Evolutionary conservation across 1,140 invertebrate species (phyloP).

Genomic region (Periplaneta americana): DNA sequence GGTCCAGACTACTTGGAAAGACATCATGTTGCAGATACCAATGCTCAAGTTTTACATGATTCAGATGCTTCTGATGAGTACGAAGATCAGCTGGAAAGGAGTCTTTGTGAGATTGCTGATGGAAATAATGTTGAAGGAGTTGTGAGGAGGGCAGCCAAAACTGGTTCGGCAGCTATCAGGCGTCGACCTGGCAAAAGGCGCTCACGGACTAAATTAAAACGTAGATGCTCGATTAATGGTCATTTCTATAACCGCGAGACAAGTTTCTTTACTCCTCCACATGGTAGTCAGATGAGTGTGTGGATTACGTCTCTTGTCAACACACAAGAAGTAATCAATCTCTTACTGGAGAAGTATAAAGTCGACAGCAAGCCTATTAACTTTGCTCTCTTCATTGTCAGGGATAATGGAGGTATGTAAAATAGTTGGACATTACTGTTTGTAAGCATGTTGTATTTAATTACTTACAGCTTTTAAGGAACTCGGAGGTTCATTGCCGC

Average conservation of each 20-base stretch:
- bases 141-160: constrained; percentile 15
- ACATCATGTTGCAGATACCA: constrained; percentile 25
- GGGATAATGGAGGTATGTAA: constrained; percentile 77
- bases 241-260: constrained; percentile 86
- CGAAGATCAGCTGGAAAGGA: not conserved
- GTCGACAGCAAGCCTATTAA: constrained; percentile 71
- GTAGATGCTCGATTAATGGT: constrained; percentile 81
- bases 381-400: constrained; percentile 76
- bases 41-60: not conserved
- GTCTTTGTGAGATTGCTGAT: not conserved
- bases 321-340: constrained; percentile 75
- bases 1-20: constrained; percentile 60
- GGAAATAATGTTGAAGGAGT: constrained; percentile 4
- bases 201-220: constrained; percentile 61
- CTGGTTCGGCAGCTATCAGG: constrained; percentile 61
- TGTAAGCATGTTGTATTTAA: too few species aligned
- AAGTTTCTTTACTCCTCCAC: constrained; percentile 78
- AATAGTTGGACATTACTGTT: too few species aligned
- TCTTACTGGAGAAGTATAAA: constrained; percentile 83
- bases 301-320: constrained; percentile 78
- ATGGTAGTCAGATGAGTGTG: constrained; percentile 79
- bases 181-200: constrained; percentile 54
- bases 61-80: not conserved
- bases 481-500: too few species aligned
- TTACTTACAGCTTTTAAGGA: too few species aligned